A percentile compares a stretch with the other conserved stretches of the same genome.
phyloP scores from a whole-genome alignment of 1,140 invertebrate species.

The Galleria mellonella region DNA sequence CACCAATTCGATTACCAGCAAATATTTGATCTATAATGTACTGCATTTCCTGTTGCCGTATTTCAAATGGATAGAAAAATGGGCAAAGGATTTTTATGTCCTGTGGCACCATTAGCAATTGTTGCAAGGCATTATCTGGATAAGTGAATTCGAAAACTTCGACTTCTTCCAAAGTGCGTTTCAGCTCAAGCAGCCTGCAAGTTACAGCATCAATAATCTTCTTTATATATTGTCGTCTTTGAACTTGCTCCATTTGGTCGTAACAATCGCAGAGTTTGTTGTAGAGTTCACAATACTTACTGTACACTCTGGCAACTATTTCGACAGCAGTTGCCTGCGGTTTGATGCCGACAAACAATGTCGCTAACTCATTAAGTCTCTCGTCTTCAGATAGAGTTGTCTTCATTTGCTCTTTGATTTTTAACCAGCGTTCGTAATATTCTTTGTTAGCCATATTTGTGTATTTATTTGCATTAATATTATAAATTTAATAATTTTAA shows the following conservation, averaged over 20 bases:
- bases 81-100: slow-evolving; percentile 55
- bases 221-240: slow-evolving; percentile 48
- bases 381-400: slow-evolving; percentile 35
- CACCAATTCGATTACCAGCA: slow-evolving; percentile 52
- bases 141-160: slow-evolving; percentile 62
- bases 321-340: slow-evolving; percentile 56
- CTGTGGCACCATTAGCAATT: slow-evolving; percentile 49
- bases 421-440: slow-evolving; percentile 50
- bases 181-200: slow-evolving; percentile 51
- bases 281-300: slow-evolving; percentile 52
- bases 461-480: too few species aligned
- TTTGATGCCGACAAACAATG: slow-evolving; percentile 36
- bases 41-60: slow-evolving; percentile 53
- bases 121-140: slow-evolving; percentile 55
- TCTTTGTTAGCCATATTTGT: slow-evolving; percentile 49
- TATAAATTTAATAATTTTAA: too few species aligned
- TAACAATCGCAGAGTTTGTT: slow-evolving; percentile 62
- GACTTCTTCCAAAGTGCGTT: slow-evolving; percentile 45
- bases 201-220: slow-evolving; percentile 53
- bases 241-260: slow-evolving; percentile 62
- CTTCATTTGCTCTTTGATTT: slow-evolving; percentile 47
- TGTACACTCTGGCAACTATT: slow-evolving; percentile 47
- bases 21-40: slow-evolving; percentile 60
- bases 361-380: slow-evolving; percentile 38
- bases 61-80: slow-evolving; percentile 62